A percentile compares a stretch with the other conserved stretches of the same genome.
Evolutionary conservation across 2,113 vertebrate species (phyloP).

Genomic region (Daphoenositta chrysoptera): DNA sequence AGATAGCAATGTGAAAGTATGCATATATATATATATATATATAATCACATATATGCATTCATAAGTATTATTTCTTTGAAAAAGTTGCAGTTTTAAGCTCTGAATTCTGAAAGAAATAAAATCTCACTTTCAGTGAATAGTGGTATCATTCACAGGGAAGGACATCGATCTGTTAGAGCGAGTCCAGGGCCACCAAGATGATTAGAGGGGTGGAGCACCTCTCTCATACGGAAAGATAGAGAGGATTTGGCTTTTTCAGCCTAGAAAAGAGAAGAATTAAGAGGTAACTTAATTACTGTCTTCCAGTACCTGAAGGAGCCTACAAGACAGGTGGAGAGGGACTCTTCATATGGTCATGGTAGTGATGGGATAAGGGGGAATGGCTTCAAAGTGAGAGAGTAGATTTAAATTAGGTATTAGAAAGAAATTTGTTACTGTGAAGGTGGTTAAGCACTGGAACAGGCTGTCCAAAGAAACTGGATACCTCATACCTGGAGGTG

Average conservation of each 20-base stretch:
- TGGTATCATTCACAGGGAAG: not conserved
- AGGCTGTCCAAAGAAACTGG: not conserved
- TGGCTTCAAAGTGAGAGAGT: not conserved
- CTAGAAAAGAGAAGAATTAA: not conserved
- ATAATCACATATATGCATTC: not conserved
- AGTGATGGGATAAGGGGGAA: not conserved
- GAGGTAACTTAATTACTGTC: not conserved
- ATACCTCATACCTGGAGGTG: not conserved
- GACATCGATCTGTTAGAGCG: accelerated
- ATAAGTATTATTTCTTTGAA: not conserved
- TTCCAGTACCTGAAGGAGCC: not conserved
- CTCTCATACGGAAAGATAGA: not conserved
- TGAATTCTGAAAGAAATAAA: not conserved
- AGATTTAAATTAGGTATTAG: not conserved
- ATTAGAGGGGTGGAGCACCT: not conserved
- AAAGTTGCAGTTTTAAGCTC: not conserved
- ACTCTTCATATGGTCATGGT: not conserved
- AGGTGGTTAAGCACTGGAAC: not conserved
- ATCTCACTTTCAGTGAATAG: not conserved
- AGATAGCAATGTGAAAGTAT: not conserved
- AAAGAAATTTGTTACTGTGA: not conserved
- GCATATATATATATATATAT: no score
- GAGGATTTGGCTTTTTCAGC: not conserved
- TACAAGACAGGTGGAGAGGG: not conserved
- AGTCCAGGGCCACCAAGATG: not conserved